Evolutionary conservation across 2,113 vertebrate genomes (phyloP).

Genomic region (Ceratotherium simum): DNA sequence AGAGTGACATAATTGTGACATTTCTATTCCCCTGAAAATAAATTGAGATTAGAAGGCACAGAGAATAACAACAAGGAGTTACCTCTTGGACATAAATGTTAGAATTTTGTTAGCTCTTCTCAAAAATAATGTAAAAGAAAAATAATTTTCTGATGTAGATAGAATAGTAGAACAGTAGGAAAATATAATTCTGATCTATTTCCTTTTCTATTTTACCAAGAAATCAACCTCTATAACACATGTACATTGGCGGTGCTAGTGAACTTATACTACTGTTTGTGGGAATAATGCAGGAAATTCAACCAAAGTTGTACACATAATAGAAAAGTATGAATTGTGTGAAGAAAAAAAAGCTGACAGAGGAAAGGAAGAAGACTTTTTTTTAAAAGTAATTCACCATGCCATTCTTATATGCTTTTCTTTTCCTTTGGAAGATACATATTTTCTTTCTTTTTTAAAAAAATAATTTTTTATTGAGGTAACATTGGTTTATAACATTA

Average conservation of each 20-base stretch:
- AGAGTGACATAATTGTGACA: neutral
- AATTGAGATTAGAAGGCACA: neutral
- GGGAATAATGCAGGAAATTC: neutral
- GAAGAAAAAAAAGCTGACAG: neutral
- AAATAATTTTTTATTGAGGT: too few relatives aligned
- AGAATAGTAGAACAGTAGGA: neutral
- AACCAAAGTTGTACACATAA: neutral
- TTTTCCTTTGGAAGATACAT: too few relatives aligned
- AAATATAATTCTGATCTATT: constrained; percentile 31
- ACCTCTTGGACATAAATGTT: neutral
- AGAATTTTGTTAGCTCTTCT: constrained; percentile 17
- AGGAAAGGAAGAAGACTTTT: neutral
- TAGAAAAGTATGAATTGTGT: neutral
- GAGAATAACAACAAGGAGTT: neutral
- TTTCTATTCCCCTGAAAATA: neutral
- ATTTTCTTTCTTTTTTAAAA: too few relatives aligned
- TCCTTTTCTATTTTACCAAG: constrained; percentile 70
- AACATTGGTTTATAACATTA: too few relatives aligned
- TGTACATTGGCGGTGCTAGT: fast-evolving
- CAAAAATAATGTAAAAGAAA: constrained; percentile 60
- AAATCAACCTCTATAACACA: neutral
- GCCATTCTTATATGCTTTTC: neutral
- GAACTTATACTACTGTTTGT: neutral
- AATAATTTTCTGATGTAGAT: constrained; percentile 39
- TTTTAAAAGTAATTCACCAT: neutral